Base-by-base conservation (phyloP, 2,113 vertebrate genomes). In the Amazona vittata region DNA sequence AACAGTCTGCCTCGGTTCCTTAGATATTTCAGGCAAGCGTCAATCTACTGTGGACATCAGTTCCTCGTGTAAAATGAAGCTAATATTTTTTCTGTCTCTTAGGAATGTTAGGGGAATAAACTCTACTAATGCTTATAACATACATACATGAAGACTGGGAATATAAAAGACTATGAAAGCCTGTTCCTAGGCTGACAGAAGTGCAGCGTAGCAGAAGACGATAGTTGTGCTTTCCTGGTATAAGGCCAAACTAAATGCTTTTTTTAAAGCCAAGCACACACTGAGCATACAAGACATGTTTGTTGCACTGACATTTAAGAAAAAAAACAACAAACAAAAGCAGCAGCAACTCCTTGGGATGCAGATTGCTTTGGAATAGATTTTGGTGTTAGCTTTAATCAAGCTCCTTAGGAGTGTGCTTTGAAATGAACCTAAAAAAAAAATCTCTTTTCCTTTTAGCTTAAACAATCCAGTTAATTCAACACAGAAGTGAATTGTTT, bases 151-250 rank as follows among this genome's bases (percentile, higher is more conserved):
- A 46, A 69, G 31, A 63, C 41, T 70, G 37, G 60, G 79, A 92
- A 87, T 69, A 18, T 17, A 37, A 59, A 59, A 75, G 39, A 59
- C n/a, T 87, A 80, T 82, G 65, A 68, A 86, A 95, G 60, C 12
- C 4, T 71, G 65, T 53, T 91, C 71, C 25, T 78, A 15, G 16
- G 53, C 46, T 73, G 76, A 83, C 12, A 53, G 33, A 69, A 94
- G 57, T 70, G 31, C 74, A 67, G 59, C 37, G 78, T 60, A 93
- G 67, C 26, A 95, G 86, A 94, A 95, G 74, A 96, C 69, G 90
- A 16, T 19, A 60, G 5, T 41, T 92, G 28, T 92, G 25, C 47
- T 96, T 96, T 83, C 64, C 94, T 96, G 35, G 24, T 39, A 25
- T 25, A 31, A 4, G 77, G 44, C 20, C 22, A 86, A 46, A 46